Conservation (phyloP, 2,797 vertebrate genomes). For the Monodelphis domestica region DNA sequence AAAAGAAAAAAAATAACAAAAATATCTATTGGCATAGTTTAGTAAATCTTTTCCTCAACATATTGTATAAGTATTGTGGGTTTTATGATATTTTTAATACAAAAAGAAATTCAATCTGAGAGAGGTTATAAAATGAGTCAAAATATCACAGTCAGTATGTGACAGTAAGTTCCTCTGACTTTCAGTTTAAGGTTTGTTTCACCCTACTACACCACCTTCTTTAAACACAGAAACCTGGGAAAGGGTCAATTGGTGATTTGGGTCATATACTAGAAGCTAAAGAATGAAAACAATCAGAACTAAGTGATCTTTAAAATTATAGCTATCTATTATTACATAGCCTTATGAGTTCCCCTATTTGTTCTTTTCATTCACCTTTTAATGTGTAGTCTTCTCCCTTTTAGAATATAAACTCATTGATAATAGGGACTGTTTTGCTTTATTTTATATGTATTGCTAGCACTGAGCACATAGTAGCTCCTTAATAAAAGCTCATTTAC, state of each 20-base stretch:
- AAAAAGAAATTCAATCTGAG: not conserved
- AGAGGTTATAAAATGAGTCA: not conserved
- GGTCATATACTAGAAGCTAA: not conserved
- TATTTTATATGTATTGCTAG: not conserved
- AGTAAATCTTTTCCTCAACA: not conserved
- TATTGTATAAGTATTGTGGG: not conserved
- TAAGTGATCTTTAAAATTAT: too few species aligned
- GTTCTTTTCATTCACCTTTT: not conserved
- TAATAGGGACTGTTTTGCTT: too few species aligned
- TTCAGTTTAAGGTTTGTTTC: not conserved
- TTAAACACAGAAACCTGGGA: not conserved
- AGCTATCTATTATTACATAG: too few species aligned
- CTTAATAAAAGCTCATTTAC: too few species aligned
- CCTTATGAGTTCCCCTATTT: not conserved
- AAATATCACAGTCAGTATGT: not conserved
- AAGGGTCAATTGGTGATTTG: not conserved
- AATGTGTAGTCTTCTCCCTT: not conserved
- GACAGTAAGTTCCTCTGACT: not conserved
- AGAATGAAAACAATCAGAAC: not conserved
- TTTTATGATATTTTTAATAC: too few species aligned
- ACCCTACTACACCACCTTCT: not conserved
- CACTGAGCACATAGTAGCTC: not conserved
- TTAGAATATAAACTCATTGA: not conserved
- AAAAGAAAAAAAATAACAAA: not conserved
- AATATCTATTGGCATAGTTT: not conserved